Base-by-base conservation (phyloP, 2,113 vertebrate genomes). In the Hyla sarda region DNA sequence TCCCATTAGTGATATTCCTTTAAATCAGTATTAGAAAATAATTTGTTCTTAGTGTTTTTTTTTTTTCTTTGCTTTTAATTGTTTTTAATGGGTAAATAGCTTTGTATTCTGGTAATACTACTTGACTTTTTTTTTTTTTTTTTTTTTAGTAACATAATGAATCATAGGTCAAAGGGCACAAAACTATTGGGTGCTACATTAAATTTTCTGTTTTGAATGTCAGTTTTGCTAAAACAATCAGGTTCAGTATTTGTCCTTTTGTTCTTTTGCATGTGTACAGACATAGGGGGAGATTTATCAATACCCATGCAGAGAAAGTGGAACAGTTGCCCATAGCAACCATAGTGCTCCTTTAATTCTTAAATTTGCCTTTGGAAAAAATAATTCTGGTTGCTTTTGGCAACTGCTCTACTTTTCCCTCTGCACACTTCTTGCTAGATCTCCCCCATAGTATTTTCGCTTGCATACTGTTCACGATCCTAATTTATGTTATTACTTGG, bases 171-270 rank as follows among this genome's bases (percentile, higher is more conserved):
- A 80, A n/a, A 1, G 21, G n/a, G 34, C 23, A 80, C 37, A 45
- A 81, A n/a, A 21, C 12, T 60, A n/a, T 28, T 28, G 34, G 37
- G 34, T 62, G 56, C 34, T 62, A 41, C 41, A 41, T 41, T 41
- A 41, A 41, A 3, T 41, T 41, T 17, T 48, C 47, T 48, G 12
- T 48, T 48, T 8, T 41, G 50, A 28, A 78, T 30, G 50, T 37
- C 93, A 93, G 25, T 93, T 95, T 94, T 94, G 82, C 93, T 95
- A 93, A 62, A 58, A 32, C 48, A 71, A 95, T 92, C 62, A 89
- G 87, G 86, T 87, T 83, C 75, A 82, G 50, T 85, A 78, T 7
- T 84, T 83, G 72, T 45, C 25, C 87, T 80, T 72, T 37, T 23
- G 69, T 83, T n/a, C 8, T 67, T 87, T 32, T 76, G 72, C 41